Conservation (phyloP, 2,113 vertebrate genomes). For the Psammodynastes pulverulentus region DNA sequence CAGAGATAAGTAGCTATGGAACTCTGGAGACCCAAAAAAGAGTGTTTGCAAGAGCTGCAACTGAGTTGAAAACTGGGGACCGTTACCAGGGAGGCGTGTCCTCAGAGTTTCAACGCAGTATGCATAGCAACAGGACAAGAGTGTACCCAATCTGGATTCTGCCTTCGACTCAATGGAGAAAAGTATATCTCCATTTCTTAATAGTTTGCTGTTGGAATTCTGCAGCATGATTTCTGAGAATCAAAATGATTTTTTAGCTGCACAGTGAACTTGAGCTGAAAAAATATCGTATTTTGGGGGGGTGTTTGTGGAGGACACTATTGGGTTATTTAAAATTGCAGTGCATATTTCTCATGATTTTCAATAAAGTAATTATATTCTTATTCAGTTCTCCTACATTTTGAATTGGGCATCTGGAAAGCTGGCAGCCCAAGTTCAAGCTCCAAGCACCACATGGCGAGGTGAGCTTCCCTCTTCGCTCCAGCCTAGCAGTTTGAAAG, state of each 20-base stretch:
- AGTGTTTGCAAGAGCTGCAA: too few species aligned
- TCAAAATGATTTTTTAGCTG: not conserved
- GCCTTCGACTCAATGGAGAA: not conserved
- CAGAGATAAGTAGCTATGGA: too few species aligned
- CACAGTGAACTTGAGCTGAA: not conserved
- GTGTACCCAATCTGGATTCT: too few species aligned
- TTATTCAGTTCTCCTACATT: conserved; percentile 48
- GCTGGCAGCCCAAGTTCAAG: not conserved
- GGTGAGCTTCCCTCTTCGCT: not conserved
- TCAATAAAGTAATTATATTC: conserved; percentile 12
- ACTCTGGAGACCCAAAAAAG: too few species aligned
- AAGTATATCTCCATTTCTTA: not conserved
- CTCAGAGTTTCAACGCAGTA: too few species aligned
- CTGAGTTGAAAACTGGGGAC: too few species aligned
- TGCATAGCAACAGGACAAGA: too few species aligned
- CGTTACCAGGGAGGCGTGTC: too few species aligned
- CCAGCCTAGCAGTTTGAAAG: not conserved
- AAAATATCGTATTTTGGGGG: not conserved
- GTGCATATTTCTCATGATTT: conserved; percentile 11
- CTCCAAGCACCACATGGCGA: not conserved
- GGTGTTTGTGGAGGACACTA: not conserved
- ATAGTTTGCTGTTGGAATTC: not conserved
- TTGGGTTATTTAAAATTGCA: not conserved
- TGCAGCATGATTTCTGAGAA: not conserved
- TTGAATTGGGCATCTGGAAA: not conserved